Evolutionary conservation across 2,888 invertebrate genomes (phyloP).

Genomic region (Notocelia uddmanniana): DNA sequence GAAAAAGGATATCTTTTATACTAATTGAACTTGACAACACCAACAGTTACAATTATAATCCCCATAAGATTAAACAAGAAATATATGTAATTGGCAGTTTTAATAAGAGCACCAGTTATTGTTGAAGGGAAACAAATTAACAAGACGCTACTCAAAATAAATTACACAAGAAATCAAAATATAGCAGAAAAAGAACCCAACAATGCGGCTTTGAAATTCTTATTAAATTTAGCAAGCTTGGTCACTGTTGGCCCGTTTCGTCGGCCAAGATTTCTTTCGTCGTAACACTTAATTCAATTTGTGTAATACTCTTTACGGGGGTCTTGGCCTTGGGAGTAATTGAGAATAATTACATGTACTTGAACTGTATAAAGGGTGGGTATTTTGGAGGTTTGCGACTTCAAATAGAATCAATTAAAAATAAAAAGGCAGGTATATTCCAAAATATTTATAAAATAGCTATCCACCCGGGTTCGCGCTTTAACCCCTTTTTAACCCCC

Average conservation of each 20-base stretch:
- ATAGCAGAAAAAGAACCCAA: constrained; percentile 23
- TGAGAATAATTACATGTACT: constrained; percentile 47
- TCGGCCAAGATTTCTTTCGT: constrained; percentile 51
- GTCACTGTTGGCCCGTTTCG: constrained; percentile 17
- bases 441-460: no score
- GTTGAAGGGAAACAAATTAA: background rate
- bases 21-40: no score
- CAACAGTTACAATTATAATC: no score
- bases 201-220: constrained; percentile 31
- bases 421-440: no score
- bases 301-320: constrained; percentile 58
- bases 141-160: background rate
- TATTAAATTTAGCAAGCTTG: constrained; percentile 37
- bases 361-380: background rate
- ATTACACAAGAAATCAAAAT: constrained; percentile 10
- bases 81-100: background rate
- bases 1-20: no score
- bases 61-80: no score
- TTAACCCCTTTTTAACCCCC: no score
- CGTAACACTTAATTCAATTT: constrained; percentile 61
- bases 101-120: background rate
- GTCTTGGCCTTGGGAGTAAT: constrained; percentile 46
- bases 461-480: no score
- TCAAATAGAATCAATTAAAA: no score
- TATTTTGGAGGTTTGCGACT: no score